A percentile compares a stretch with the other conserved stretches of the same genome.
Conservation (phyloP, 2,113 vertebrate genomes). For the Arvicanthis niloticus region DNA sequence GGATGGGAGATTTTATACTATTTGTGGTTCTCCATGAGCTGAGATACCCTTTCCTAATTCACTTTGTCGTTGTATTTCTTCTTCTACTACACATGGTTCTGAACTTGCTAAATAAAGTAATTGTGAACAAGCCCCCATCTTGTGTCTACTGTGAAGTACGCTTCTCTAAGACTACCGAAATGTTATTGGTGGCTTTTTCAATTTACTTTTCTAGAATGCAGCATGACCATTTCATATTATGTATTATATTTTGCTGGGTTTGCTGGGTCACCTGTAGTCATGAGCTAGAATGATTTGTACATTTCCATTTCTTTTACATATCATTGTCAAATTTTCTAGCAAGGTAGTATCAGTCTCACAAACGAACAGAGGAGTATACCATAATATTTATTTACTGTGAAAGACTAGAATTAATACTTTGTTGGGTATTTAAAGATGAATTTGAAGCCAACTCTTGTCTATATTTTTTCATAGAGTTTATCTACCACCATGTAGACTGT, state of each 20-base stretch:
- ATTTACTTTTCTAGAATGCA: neutral
- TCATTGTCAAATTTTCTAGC: neutral
- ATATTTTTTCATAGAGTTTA: neutral
- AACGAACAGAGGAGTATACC: neutral
- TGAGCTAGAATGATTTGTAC: neutral
- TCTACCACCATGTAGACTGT: neutral
- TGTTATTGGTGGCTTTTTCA: neutral
- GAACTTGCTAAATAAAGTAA: neutral
- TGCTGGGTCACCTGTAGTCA: neutral
- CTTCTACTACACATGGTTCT: neutral
- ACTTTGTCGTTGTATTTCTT: neutral
- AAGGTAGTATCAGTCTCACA: neutral
- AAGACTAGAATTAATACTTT: neutral
- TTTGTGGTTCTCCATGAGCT: neutral
- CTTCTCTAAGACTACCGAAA: neutral
- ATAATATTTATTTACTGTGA: neutral
- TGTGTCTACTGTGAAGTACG: neutral
- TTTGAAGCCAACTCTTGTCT: neutral
- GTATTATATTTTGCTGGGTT: neutral
- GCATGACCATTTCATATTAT: neutral
- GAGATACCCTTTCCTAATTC: neutral
- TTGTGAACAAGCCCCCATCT: neutral
- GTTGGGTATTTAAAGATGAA: neutral
- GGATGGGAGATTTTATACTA: neutral
- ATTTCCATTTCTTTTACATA: neutral